These are phyloP conservation scores for Idaea biselata DNA, from an alignment of 2,888 invertebrate species.

Conservation along the genomic window DNA sequence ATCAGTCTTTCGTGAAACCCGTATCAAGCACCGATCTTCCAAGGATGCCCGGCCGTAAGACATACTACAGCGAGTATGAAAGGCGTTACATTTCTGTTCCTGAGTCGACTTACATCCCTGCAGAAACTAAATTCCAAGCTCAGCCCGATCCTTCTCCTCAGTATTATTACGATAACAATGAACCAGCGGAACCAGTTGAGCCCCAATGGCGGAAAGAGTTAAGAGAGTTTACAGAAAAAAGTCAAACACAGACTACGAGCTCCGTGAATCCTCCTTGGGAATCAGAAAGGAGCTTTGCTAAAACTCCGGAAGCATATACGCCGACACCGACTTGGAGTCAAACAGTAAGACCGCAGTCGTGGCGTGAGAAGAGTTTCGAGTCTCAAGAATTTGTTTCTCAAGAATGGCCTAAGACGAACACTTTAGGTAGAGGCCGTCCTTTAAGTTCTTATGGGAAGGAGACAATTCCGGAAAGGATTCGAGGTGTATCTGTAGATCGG, in stretches of 20 bases:
- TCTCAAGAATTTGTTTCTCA: constrained; percentile 62
- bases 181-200: constrained; percentile 61
- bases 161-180: constrained; percentile 71
- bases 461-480: constrained; percentile 54
- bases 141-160: constrained; percentile 73
- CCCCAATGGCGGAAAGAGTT: constrained; percentile 75
- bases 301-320: constrained; percentile 52
- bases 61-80: constrained; percentile 75
- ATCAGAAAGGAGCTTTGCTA: constrained; percentile 55
- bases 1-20: constrained; percentile 69
- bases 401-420: constrained; percentile 68
- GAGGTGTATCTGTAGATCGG: constrained; percentile 73
- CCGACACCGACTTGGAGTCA: constrained; percentile 74
- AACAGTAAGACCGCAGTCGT: constrained; percentile 67
- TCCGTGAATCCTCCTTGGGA: constrained; percentile 70
- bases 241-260: constrained; percentile 54
- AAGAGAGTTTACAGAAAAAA: constrained; percentile 72
- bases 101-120: constrained; percentile 68
- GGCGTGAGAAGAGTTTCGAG: constrained; percentile 73
- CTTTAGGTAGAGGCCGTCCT: constrained; percentile 67
- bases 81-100: constrained; percentile 73
- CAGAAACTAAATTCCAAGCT: constrained; percentile 64
- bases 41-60: constrained; percentile 64
- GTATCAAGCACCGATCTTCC: constrained; percentile 49
- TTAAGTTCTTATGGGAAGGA: constrained; percentile 60